phyloP scores from a whole-genome alignment of 2,113 vertebrate species.

The Hyperopisus bebe region DNA sequence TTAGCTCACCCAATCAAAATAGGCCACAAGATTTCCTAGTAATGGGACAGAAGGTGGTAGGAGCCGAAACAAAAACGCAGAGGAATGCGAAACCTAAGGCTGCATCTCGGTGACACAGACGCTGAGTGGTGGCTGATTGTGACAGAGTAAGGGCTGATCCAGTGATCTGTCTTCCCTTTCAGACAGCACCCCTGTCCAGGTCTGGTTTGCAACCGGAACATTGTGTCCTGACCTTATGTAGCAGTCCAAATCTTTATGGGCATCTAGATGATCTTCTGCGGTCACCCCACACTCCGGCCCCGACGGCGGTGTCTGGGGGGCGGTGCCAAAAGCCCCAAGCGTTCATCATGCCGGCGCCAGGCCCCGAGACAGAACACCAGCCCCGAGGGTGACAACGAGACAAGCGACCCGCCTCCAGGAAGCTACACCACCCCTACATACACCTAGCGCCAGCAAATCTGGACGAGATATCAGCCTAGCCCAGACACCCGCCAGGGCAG shows the following conservation, averaged over 20 bases:
- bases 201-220: neutral
- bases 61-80: neutral
- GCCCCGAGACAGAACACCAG: neutral
- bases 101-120: neutral
- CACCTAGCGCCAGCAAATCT: neutral
- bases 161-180: neutral
- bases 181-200: neutral
- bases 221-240: neutral
- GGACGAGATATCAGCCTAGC: no score
- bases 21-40: neutral
- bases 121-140: no score
- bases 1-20: neutral
- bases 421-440: neutral
- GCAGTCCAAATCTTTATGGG: neutral
- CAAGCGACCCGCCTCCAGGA: neutral
- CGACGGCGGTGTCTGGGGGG: neutral
- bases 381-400: neutral
- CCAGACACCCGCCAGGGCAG: neutral
- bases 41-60: neutral
- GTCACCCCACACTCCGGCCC: neutral
- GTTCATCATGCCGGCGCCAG: neutral
- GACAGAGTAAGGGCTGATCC: neutral
- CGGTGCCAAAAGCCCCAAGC: neutral
- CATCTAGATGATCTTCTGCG: neutral
- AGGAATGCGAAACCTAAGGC: neutral